phyloP scores from a whole-genome alignment of 2,888 invertebrate genomes.

The Thera britannica region DNA sequence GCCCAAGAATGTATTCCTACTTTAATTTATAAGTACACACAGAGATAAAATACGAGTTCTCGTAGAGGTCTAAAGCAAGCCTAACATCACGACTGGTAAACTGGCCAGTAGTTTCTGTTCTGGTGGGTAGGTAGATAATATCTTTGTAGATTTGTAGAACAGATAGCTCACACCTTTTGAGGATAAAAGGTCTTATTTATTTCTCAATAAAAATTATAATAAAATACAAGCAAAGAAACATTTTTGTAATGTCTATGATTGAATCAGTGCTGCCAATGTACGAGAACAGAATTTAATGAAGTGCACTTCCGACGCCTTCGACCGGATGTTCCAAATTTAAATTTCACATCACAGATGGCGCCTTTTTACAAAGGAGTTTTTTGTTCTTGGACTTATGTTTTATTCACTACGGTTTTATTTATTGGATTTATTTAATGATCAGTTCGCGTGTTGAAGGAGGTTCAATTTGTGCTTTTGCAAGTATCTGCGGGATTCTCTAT shows the following conservation, averaged over 20 bases:
- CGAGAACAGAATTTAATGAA: slow-evolving; percentile 65
- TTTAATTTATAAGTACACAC: no score
- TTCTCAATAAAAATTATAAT: no score
- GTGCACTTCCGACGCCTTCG: slow-evolving; percentile 61
- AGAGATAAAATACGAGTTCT: no score
- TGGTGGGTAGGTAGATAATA: no score
- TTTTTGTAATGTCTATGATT: slow-evolving; percentile 20
- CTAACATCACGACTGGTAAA: no score
- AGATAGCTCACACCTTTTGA: no score
- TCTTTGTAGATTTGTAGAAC: no score
- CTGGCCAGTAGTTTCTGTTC: no score
- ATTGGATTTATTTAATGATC: neutral
- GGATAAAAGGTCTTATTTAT: no score
- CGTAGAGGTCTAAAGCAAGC: no score
- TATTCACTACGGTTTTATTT: neutral
- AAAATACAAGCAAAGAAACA: neutral
- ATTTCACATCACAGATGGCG: slow-evolving; percentile 61
- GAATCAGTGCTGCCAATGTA: slow-evolving; percentile 47
- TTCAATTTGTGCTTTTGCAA: neutral
- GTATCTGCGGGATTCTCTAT: no score
- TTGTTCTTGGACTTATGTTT: neutral
- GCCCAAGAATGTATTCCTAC: slow-evolving; percentile 42
- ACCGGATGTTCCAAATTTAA: slow-evolving; percentile 66
- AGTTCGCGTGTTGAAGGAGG: neutral
- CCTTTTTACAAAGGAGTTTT: slow-evolving; percentile 41